These are phyloP conservation scores for Scalopus aquaticus DNA, from an alignment of 2,113 vertebrate genomes.

Conservation along the genomic window DNA sequence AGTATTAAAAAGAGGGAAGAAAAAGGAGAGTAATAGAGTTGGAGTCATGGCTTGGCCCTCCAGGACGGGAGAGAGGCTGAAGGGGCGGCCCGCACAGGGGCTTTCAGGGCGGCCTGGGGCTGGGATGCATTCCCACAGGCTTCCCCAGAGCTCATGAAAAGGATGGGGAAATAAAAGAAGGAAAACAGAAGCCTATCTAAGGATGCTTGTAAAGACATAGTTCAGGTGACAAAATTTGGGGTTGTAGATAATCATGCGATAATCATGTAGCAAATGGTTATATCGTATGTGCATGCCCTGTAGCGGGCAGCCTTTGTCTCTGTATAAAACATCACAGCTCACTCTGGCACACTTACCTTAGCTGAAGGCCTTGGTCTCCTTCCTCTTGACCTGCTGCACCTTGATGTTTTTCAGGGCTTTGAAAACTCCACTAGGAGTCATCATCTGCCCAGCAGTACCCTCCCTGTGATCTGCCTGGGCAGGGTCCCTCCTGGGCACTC, in stretches of 20 bases:
- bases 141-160: background rate
- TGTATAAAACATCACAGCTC: too few relatives aligned
- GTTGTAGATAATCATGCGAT: background rate
- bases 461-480: too few relatives aligned
- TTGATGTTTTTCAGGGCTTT: too few relatives aligned
- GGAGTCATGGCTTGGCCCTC: background rate
- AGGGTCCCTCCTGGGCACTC: too few relatives aligned
- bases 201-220: background rate
- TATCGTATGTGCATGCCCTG: too few relatives aligned
- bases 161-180: background rate
- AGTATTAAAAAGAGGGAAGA: background rate
- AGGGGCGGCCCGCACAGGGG: background rate
- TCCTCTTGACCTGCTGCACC: too few relatives aligned
- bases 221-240: background rate
- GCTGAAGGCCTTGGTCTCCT: too few relatives aligned
- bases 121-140: background rate
- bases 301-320: too few relatives aligned
- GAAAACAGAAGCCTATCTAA: background rate
- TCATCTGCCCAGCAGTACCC: too few relatives aligned
- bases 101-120: background rate
- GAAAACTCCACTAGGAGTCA: too few relatives aligned
- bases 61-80: background rate
- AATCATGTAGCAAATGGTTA: too few relatives aligned
- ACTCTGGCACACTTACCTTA: too few relatives aligned
- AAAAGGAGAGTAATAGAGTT: background rate